Conservation (phyloP, 2,113 vertebrate species). For the Myrmecophaga tridactyla region DNA sequence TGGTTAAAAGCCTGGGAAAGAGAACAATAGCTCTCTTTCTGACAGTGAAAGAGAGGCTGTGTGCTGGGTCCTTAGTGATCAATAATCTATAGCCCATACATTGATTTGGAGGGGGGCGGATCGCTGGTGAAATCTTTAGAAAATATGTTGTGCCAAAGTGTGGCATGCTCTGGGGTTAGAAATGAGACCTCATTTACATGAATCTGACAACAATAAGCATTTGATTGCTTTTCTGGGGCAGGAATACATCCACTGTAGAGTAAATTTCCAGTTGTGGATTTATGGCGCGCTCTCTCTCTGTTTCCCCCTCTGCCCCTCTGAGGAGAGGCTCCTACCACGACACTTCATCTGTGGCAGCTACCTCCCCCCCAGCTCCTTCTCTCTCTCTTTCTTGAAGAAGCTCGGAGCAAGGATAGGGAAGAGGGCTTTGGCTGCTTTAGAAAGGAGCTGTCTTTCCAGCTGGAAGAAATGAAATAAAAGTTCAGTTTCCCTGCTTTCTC, state of each 20-base stretch:
- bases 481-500: conserved; percentile 3
- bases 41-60: conserved; percentile 38
- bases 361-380: neutral
- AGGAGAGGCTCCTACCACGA: neutral
- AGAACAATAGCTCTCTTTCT: neutral
- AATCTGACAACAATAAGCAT: neutral
- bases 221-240: neutral
- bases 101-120: neutral
- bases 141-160: neutral
- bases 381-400: neutral
- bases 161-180: neutral
- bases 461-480: neutral
- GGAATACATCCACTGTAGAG: neutral
- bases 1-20: conserved; percentile 46
- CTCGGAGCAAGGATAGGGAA: neutral
- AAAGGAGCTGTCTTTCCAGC: neutral
- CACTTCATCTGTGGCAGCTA: neutral
- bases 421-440: neutral
- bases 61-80: neutral
- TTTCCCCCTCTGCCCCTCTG: neutral
- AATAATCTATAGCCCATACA: conserved; percentile 36
- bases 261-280: neutral
- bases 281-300: neutral
- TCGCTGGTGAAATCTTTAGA: neutral
- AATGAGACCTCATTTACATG: neutral